These are phyloP conservation scores for Darevskia nairensis DNA, from an alignment of 2,797 vertebrate genomes.

Conservation along the genomic window DNA sequence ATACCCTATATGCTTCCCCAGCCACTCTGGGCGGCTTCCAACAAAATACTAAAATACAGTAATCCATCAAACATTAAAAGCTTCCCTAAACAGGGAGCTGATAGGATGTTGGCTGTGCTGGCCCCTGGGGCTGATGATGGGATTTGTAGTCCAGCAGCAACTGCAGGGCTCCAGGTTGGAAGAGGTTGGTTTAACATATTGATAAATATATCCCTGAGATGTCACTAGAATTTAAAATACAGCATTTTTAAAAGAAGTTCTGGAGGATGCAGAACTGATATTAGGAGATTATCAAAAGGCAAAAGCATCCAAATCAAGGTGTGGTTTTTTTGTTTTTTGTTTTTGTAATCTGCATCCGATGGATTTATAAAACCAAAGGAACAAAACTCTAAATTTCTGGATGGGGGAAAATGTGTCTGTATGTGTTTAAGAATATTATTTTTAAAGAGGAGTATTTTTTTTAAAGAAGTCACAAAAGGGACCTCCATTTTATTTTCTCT, in stretches of 20 bases:
- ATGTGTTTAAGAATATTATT: not conserved
- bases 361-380: not conserved
- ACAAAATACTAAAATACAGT: no score
- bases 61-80: no score
- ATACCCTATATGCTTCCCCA: no score
- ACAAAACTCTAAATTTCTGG: not conserved
- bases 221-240: no score
- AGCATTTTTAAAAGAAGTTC: no score
- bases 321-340: not conserved
- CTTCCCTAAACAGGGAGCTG: no score
- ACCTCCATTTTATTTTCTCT: not conserved
- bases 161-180: no score
- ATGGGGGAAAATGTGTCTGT: not conserved
- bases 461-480: not conserved
- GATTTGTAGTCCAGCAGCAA: not conserved
- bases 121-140: not conserved
- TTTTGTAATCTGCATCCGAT: not conserved
- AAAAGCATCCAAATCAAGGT: not conserved
- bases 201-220: no score
- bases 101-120: no score
- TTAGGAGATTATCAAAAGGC: not conserved
- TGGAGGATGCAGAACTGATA: not conserved
- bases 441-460: not conserved
- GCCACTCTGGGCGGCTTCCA: no score
- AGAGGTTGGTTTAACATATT: no score